Base-by-base conservation (phyloP, 2,888 invertebrate species). In the Ectemnius continuus region DNA sequence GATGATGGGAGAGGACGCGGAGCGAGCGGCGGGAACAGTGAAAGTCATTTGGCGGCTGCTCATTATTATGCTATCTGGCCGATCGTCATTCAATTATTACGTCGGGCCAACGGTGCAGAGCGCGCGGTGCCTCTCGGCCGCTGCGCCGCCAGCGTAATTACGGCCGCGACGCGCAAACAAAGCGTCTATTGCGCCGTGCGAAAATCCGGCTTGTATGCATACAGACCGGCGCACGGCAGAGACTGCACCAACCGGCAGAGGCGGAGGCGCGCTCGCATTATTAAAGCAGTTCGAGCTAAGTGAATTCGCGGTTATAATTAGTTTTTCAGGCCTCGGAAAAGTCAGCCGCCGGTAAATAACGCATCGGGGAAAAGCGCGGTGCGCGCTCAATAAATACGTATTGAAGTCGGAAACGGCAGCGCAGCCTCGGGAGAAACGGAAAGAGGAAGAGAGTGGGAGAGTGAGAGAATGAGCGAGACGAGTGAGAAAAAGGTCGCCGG, bases 81-180 rank as follows among this genome's bases (percentile, higher is more conserved):
- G 67, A 84, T 78, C 82, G 72, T 77, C 73, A 76, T 82, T 82
- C 80, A 77, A 82, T 84, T 84, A 84, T 75, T 77, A 71, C 74
- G 70, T 61, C 65, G 69, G 61, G 16, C 48, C 65, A 61, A 47
- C 62, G 63, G 64, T 52, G 28, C 63, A 23, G 23, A 23, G 65
- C 73, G 66, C 23, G 5, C 5, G 36, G 36, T 8, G 36, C 36
- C 36, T 36, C 36, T 36, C 36, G 36, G 36, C 70, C 23, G 46
- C 36, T 36, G 8, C 8, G 36, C 70, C 23, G 46, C 47, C 70
- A 59, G 46, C 62, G 72, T 80, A 82, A 82, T 83, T 78, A 71
- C 70, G 65, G 45, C 16, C 16, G 6, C 62, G 69, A 67, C 62
- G 65, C 67, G 61, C 69, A 61, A 76, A 81, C 48, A 68, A 61